Evolutionary conservation across 2,113 vertebrate species (phyloP).

Genomic region (Oxyura jamaicensis): DNA sequence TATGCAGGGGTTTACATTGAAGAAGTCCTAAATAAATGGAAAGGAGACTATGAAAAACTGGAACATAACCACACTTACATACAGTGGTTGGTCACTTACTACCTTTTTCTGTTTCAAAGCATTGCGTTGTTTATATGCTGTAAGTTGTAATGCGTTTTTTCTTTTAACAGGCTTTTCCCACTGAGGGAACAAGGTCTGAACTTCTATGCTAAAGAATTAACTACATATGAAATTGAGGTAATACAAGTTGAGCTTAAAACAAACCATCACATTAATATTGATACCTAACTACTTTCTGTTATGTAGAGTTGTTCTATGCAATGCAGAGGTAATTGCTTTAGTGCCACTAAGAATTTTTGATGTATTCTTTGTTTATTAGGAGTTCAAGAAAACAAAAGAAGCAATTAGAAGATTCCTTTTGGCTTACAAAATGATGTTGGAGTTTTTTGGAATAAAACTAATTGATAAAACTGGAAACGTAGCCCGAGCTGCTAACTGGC

Average conservation of each 20-base stretch:
- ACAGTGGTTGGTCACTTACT: conserved; percentile 88
- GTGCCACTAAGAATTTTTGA: conserved; percentile 4
- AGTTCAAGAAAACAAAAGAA: conserved; percentile 97
- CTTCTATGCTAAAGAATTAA: conserved; percentile 98
- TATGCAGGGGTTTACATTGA: conserved; percentile 92
- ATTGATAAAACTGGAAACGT: conserved; percentile 94
- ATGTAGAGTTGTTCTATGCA: neutral
- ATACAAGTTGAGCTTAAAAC: conserved; percentile 17
- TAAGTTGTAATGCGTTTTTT: neutral
- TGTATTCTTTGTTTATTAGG: conserved; percentile 74
- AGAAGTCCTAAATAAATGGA: conserved; percentile 97
- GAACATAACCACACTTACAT: conserved; percentile 99
- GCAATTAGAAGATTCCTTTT: conserved; percentile 92
- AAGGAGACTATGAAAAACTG: conserved; percentile 95
- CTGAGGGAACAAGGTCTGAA: conserved; percentile 98
- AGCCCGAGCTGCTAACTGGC: conserved; percentile 90
- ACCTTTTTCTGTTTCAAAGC: conserved; percentile 40
- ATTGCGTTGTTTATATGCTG: neutral
- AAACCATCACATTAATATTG: neutral
- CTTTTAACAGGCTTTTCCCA: conserved; percentile 90
- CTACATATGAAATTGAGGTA: conserved; percentile 98
- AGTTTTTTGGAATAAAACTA: conserved; percentile 96
- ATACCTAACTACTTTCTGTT: conserved; percentile 2
- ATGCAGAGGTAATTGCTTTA: neutral
- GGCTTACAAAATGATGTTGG: conserved; percentile 96